phyloP scores from a whole-genome alignment of 2,888 invertebrate species.

The Spodoptera littoralis region DNA sequence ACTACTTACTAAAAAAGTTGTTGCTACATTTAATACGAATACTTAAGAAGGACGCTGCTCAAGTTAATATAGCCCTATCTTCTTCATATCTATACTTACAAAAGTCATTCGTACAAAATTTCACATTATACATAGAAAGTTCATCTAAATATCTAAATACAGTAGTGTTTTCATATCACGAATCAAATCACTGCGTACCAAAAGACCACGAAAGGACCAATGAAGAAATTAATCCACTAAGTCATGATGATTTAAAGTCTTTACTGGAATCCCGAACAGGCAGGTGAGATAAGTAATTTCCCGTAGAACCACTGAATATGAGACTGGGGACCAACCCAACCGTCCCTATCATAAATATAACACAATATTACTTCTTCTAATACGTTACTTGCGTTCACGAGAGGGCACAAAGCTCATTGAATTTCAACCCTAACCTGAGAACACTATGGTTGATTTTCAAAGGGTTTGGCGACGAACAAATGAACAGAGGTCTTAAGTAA shows the following conservation, averaged over 20 bases:
- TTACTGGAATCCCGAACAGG: slow-evolving; percentile 46
- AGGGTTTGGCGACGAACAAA: slow-evolving; percentile 27
- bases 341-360: slow-evolving; percentile 71
- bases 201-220: background rate
- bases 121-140: too few relatives aligned
- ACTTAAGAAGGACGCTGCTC: too few relatives aligned
- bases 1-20: too few relatives aligned
- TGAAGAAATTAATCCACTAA: slow-evolving; percentile 39
- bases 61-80: too few relatives aligned
- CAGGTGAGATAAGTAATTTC: slow-evolving; percentile 73
- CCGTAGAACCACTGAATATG: slow-evolving; percentile 70
- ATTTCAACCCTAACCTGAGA: background rate
- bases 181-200: background rate
- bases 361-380: slow-evolving; percentile 58
- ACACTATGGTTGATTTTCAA: slow-evolving; percentile 18
- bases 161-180: background rate
- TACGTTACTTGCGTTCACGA: slow-evolving; percentile 49
- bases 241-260: slow-evolving; percentile 52
- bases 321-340: slow-evolving; percentile 67
- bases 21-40: too few relatives aligned
- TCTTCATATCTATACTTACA: too few relatives aligned
- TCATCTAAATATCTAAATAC: too few relatives aligned
- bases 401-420: background rate
- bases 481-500: slow-evolving; percentile 56
- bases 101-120: too few relatives aligned